phyloP scores from a whole-genome alignment of 2,113 vertebrate species.

The Pitta sordida region DNA sequence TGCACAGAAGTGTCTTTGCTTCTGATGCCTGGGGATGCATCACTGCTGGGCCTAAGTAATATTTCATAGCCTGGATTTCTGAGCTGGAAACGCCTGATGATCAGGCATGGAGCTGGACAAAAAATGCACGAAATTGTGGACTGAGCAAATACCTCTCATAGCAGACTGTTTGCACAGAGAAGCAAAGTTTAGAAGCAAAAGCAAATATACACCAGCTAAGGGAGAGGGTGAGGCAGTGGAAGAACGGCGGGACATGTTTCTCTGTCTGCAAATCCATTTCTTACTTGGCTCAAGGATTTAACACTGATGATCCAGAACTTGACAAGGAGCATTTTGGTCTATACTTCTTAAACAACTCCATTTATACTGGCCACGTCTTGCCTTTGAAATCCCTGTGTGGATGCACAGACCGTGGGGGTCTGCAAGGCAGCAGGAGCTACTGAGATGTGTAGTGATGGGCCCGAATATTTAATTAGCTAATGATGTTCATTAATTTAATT shows the following conservation, averaged over 20 bases:
- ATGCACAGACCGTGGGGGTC: accelerated
- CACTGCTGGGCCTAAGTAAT: accelerated
- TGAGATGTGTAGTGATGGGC: not conserved
- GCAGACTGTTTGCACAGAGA: conserved; percentile 42
- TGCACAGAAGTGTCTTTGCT: not conserved
- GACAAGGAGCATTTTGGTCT: not conserved
- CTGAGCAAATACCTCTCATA: conserved; percentile 25
- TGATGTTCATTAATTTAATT: conserved; percentile 9
- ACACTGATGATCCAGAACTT: not conserved
- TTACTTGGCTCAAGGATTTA: conserved; percentile 18
- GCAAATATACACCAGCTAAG: not conserved
- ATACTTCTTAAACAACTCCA: not conserved
- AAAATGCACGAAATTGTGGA: conserved; percentile 17
- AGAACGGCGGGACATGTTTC: not conserved
- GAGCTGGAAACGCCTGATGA: not conserved
- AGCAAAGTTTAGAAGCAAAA: conserved; percentile 23
- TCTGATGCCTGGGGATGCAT: not conserved
- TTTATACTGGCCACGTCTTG: not conserved
- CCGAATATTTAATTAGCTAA: conserved; percentile 11
- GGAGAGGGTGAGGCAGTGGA: not conserved
- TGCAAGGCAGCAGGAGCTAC: not conserved
- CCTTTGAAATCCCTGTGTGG: not conserved
- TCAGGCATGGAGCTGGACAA: not conserved
- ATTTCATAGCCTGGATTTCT: not conserved
- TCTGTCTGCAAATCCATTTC: not conserved